These are phyloP conservation scores for Drosophila falleni DNA, from an alignment of 2,888 invertebrate species.

Conservation along the genomic window DNA sequence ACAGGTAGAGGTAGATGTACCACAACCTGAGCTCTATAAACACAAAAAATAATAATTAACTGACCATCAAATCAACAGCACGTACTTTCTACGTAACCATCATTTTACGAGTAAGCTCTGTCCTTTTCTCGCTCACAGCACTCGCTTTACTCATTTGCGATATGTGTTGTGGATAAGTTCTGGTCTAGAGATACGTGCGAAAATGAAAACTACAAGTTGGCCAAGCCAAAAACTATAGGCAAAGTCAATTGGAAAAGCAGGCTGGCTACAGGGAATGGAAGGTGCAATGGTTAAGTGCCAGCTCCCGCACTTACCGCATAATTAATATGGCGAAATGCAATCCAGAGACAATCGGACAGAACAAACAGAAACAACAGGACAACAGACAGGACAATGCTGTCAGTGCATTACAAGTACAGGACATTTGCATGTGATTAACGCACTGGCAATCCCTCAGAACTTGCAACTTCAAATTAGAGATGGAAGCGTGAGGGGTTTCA, in stretches of 20 bases:
- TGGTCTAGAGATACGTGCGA: conserved; percentile 66
- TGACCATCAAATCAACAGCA: conserved; percentile 86
- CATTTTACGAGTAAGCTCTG: conserved; percentile 73
- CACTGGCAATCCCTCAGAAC: conserved; percentile 58
- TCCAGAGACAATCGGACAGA: conserved; percentile 29
- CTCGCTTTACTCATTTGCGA: conserved; percentile 69
- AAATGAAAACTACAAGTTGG: conserved; percentile 69
- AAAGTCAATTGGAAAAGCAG: conserved; percentile 57
- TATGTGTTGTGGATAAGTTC: conserved; percentile 58
- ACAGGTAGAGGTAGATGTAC: conserved; percentile 4
- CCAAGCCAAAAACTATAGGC: conserved; percentile 60
- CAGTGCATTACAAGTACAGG: conserved; percentile 67
- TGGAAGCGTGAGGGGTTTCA: conserved; percentile 28
- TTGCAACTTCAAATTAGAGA: conserved; percentile 15
- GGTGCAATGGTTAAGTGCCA: conserved; percentile 55
- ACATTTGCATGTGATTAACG: conserved; percentile 81
- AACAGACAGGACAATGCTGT: conserved; percentile 61
- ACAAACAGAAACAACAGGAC: conserved; percentile 42
- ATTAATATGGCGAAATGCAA: conserved; percentile 76
- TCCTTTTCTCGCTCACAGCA: background rate
- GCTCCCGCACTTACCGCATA: conserved; percentile 67
- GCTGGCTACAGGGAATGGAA: conserved; percentile 6
- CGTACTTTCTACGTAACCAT: conserved; percentile 85
- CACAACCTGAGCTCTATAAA: conserved; percentile 63
- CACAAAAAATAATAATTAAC: conserved; percentile 83